Conservation (phyloP, 2,888 invertebrate genomes). For the Ellobium chinense region DNA sequence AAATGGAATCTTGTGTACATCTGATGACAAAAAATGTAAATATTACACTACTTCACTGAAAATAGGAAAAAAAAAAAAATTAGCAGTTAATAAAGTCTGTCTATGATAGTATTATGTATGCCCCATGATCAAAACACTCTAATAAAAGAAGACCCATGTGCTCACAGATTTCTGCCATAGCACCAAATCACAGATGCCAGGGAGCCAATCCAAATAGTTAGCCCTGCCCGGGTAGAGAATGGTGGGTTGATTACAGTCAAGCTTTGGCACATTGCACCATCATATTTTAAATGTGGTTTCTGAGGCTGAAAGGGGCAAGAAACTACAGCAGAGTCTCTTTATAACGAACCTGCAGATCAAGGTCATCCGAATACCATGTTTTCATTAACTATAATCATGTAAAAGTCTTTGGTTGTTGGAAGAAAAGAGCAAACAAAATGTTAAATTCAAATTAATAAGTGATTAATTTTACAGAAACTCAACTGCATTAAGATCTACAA, state of each 20-base stretch:
- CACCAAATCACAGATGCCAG: background rate
- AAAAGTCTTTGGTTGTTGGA: no score
- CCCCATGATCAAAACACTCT: background rate
- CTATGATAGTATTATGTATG: background rate
- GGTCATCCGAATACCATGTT: no score
- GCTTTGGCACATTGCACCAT: background rate
- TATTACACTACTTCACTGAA: background rate
- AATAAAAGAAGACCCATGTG: background rate
- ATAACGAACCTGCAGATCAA: no score
- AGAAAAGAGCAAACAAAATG: no score
- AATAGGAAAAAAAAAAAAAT: background rate
- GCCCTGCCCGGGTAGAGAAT: background rate
- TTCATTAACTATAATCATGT: no score
- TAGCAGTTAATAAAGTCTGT: background rate
- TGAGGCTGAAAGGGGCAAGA: no score
- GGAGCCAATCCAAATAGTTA: background rate
- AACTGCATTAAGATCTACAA: no score
- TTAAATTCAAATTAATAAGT: no score
- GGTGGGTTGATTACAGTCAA: background rate
- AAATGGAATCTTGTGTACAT: constrained; percentile 19
- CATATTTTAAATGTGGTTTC: background rate
- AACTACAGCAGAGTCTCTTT: no score
- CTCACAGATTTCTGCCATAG: background rate
- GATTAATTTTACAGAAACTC: no score
- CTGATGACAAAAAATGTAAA: background rate